A percentile compares a stretch with the other conserved stretches of the same genome.
Evolutionary conservation across 2,797 vertebrate species (phyloP).

Genomic region (Crenuchus spilurus): DNA sequence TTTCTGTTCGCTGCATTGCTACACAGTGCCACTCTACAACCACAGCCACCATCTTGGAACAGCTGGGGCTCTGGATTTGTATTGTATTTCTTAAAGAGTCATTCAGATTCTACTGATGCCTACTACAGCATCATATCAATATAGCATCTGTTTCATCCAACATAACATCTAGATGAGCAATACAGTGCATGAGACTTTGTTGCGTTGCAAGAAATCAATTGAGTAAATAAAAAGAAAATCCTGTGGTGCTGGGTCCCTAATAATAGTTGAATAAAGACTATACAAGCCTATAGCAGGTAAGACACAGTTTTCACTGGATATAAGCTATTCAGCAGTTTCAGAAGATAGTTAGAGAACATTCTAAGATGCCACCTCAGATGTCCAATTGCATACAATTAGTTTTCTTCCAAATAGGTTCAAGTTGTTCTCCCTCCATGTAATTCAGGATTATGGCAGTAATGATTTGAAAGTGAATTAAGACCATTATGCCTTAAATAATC

Average conservation of each 20-base stretch:
- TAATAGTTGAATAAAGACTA: too few species aligned
- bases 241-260: neutral
- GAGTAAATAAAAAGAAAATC: neutral
- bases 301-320: too few species aligned
- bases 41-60: slow-evolving; percentile 48
- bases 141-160: neutral
- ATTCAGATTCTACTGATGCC: neutral
- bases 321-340: too few species aligned
- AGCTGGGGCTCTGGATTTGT: slow-evolving; percentile 19
- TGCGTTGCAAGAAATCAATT: neutral
- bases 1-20: slow-evolving; percentile 35
- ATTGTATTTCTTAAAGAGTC: neutral
- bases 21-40: slow-evolving; percentile 24
- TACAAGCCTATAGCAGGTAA: too few species aligned
- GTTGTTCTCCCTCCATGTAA: neutral
- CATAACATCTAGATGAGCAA: neutral
- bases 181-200: neutral
- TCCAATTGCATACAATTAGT: too few species aligned
- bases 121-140: neutral
- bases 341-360: too few species aligned
- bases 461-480: neutral
- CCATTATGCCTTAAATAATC: neutral
- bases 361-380: too few species aligned
- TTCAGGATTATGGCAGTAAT: neutral
- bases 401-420: neutral